Percentiles rank a stretch among this genome's conserved stretches.
Conservation (phyloP, 1,140 invertebrate genomes). For the Aphelinus certus region DNA sequence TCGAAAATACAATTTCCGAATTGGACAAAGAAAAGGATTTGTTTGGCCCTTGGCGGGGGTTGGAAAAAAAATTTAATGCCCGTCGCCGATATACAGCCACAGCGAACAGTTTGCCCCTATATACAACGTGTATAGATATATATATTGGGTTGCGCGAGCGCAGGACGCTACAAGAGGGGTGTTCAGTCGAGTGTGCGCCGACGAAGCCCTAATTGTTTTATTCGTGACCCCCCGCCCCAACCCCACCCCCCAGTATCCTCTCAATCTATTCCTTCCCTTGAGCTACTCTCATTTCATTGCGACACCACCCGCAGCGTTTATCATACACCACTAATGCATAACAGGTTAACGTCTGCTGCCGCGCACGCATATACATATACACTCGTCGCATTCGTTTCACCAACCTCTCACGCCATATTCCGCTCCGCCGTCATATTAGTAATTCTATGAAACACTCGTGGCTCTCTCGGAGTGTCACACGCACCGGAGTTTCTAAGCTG, state of each 20-base stretch:
- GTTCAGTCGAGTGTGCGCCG: constrained; percentile 62
- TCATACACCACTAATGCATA: constrained; percentile 64
- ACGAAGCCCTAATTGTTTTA: constrained; percentile 65
- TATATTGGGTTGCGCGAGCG: constrained; percentile 2
- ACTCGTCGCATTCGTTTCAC: constrained; percentile 41
- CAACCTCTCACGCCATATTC: constrained; percentile 18
- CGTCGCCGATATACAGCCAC: constrained; percentile 28
- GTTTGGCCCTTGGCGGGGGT: background rate
- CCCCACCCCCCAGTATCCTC: constrained; percentile 40
- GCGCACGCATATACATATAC: constrained; percentile 33
- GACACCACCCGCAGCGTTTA: constrained; percentile 64
- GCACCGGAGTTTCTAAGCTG: too few species aligned
- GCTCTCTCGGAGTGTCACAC: too few species aligned
- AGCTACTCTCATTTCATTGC: constrained; percentile 62
- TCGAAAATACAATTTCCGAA: too few species aligned
- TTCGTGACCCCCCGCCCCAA: constrained; percentile 50
- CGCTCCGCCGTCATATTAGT: too few species aligned
- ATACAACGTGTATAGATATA: background rate
- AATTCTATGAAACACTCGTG: too few species aligned
- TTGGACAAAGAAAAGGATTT: too few species aligned
- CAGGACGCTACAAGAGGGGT: constrained; percentile 52
- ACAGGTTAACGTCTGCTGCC: constrained; percentile 60
- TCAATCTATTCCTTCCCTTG: constrained; percentile 62
- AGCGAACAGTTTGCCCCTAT: constrained; percentile 30
- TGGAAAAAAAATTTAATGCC: constrained; percentile 23